Evolutionary conservation across 2,113 vertebrate genomes (phyloP).

Genomic region (Pavo muticus): DNA sequence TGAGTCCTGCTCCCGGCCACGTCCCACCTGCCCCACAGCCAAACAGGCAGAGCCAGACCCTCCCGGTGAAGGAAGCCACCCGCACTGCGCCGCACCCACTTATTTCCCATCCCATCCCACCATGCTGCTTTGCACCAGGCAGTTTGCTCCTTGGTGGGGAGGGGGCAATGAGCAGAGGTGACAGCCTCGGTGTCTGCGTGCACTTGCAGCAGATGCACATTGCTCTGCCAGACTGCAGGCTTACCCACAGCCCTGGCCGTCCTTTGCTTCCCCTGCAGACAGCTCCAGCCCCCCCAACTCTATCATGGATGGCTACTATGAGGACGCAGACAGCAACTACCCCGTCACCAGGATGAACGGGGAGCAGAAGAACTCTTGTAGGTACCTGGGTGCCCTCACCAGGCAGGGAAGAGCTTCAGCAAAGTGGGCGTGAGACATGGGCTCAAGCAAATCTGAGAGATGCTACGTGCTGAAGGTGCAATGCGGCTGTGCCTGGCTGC

Average conservation of each 20-base stretch:
- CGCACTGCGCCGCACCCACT: accelerated
- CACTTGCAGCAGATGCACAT: background rate
- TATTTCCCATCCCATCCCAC: background rate
- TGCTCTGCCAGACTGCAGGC: background rate
- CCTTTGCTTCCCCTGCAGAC: slow-evolving; percentile 76
- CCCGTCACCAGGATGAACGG: slow-evolving; percentile 90
- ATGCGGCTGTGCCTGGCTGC: background rate
- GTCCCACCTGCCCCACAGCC: background rate
- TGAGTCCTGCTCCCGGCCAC: slow-evolving; percentile 71
- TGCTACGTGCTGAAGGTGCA: background rate
- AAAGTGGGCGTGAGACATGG: background rate
- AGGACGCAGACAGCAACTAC: slow-evolving; percentile 96
- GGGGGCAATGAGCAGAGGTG: background rate
- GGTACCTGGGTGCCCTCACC: background rate
- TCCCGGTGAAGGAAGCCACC: background rate
- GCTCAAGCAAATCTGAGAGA: background rate
- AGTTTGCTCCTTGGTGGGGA: background rate
- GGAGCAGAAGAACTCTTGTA: slow-evolving; percentile 92
- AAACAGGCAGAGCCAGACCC: background rate
- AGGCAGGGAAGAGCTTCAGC: background rate
- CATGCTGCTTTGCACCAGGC: background rate
- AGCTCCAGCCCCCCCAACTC: slow-evolving; percentile 92
- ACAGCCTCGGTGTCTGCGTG: background rate
- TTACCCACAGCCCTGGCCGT: background rate
- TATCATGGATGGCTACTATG: slow-evolving; percentile 92